phyloP scores from a whole-genome alignment of 2,797 vertebrate species.

The Girardinus metallicus region DNA sequence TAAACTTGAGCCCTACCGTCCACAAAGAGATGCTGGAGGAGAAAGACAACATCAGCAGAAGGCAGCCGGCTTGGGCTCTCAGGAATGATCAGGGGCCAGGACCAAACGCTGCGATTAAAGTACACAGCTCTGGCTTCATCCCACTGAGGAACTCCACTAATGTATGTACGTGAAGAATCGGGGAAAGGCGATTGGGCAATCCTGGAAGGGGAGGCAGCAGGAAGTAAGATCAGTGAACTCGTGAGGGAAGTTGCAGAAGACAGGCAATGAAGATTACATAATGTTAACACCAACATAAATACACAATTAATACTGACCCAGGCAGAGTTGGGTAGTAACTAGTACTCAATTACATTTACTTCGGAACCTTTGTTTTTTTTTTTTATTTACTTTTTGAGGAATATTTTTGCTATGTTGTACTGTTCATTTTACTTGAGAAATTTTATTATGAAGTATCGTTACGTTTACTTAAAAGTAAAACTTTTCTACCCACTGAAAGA shows the following conservation, averaged over 20 bases:
- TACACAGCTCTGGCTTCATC: constrained; percentile 33
- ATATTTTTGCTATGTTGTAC: no score
- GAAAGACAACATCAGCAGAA: constrained; percentile 1
- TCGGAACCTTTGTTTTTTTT: no score
- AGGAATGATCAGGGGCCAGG: constrained; percentile 26
- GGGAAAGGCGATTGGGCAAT: constrained; percentile 45
- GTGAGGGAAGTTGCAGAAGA: not conserved
- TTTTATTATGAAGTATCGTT: no score
- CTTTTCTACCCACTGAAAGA: no score
- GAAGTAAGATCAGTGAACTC: constrained; percentile 7
- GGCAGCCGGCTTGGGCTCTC: constrained; percentile 10
- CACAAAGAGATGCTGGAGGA: constrained; percentile 14
- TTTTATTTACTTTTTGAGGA: no score
- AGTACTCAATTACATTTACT: no score
- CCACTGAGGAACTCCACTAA: constrained; percentile 26
- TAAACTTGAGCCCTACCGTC: constrained; percentile 46
- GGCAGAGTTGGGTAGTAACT: no score
- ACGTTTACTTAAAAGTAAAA: no score
- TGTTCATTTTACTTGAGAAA: no score
- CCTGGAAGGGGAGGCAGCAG: constrained; percentile 51
- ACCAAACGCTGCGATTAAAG: constrained; percentile 21
- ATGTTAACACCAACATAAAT: not conserved
- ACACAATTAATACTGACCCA: no score
- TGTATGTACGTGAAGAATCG: constrained; percentile 34
- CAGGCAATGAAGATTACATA: not conserved